Base-by-base conservation (phyloP, 2,888 invertebrate genomes). In the Leuctra nigra region DNA sequence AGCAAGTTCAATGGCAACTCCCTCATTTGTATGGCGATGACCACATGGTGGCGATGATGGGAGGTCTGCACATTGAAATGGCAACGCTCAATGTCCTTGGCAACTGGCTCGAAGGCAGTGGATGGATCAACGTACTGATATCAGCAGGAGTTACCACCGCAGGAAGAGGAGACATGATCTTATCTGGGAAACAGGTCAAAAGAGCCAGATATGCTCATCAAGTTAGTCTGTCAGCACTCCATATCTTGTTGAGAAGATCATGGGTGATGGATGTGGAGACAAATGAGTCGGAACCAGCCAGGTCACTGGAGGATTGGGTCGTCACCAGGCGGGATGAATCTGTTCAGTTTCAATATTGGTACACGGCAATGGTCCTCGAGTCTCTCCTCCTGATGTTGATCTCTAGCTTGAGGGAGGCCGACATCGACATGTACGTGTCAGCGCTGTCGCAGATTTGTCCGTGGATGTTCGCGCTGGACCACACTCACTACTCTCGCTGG, bases 21-120 rank as follows among this genome's bases (percentile, higher is more conserved):
- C 66, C 64, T 13, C 59, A 66, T 1, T n/a, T 23, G n/a, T 61
- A 62, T 58, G 66, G 65, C 4, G 65, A 68, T 53, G 57, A 64
- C 9, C 59, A 61, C 22, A 59, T 63, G 53, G 59, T 67, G 13
- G 57, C 67, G 2, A 63, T 67, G 62, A 59, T 68, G 46, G 67
- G 66, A 7, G 67, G 67, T 23, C 58, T 68, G 33, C 67, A 68
- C 56, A 66, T 64, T 48, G 66, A 68, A 52, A 64, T 66, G 61
- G 64, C 65, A 11, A 56, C 61, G 14, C 54, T 65, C 55, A 64
- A 60, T 47, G 57, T 62, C 2, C 25, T 66, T 14, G 66, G 66
- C 9, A 55, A 57, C 38, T 56, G 59, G 39, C 55, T 67, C 4
- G 39, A 63, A 20, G 63, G 57, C 22, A 64, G 63, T 59, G 67